phyloP scores from a whole-genome alignment of 2,797 vertebrate genomes.

The Malacoctenus gilli region DNA sequence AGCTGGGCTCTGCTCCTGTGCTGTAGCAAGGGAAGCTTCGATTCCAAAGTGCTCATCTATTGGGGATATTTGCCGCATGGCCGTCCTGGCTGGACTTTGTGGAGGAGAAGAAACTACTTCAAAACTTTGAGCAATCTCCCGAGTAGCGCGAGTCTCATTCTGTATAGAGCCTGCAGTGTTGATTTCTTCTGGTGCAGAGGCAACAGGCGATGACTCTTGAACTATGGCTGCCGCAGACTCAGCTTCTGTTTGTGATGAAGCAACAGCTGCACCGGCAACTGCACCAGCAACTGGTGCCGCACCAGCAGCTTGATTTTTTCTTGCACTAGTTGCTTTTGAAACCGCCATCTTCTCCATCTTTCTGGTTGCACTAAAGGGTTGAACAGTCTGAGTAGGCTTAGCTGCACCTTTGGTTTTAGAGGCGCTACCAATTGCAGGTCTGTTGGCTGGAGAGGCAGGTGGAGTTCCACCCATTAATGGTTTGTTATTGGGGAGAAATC shows the following conservation, averaged over 20 bases:
- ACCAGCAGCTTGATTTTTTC: conserved; percentile 1
- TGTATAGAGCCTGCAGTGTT: conserved; percentile 3
- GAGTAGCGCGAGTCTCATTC: conserved; percentile 23
- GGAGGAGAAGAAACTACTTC: conserved; percentile 17
- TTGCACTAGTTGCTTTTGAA: conserved; percentile 15
- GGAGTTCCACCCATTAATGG: conserved; percentile 43
- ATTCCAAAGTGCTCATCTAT: conserved; percentile 17
- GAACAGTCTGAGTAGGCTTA: conserved; percentile 74
- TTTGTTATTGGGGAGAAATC: conserved; percentile 36
- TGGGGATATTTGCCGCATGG: conserved; percentile 7
- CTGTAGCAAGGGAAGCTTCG: neutral
- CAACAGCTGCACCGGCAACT: neutral
- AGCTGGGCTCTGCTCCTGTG: conserved; percentile 16
- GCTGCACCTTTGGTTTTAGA: conserved; percentile 46
- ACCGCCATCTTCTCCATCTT: conserved; percentile 30
- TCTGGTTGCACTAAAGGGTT: conserved; percentile 54
- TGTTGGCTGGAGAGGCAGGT: conserved; percentile 57
- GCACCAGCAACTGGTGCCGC: conserved; percentile 1
- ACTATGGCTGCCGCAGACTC: conserved; percentile 9
- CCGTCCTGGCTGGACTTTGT: conserved; percentile 12
- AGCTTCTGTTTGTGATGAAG: neutral
- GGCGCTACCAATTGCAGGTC: conserved; percentile 31
- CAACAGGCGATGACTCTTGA: conserved; percentile 6
- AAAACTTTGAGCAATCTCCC: conserved; percentile 25
- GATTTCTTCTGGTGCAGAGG: conserved; percentile 31